A percentile compares a stretch with the other conserved stretches of the same genome.
These are phyloP conservation scores for Phyllotreta cruciferae DNA, from an alignment of 2,888 invertebrate genomes.

Conservation along the genomic window DNA sequence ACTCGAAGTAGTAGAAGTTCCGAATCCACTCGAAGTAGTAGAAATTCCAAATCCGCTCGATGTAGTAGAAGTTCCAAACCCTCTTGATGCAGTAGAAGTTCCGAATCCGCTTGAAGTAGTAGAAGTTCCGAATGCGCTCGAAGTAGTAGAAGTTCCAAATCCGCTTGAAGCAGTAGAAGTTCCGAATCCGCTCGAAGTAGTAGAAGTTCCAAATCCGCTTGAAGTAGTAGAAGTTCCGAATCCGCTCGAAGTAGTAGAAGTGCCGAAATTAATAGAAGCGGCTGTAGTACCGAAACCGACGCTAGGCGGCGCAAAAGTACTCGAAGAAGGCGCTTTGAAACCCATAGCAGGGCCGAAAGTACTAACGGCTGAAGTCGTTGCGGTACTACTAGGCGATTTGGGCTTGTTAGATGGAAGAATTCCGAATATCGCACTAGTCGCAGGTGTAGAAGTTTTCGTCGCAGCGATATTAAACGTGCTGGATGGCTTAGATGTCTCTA, in stretches of 20 bases:
- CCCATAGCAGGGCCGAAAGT: conserved; percentile 7
- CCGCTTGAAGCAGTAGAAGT: too few species aligned
- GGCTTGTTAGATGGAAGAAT: neutral
- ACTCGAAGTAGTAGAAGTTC: too few species aligned
- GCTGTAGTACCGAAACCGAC: conserved; percentile 18
- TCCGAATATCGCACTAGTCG: neutral
- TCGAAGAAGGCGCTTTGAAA: conserved; percentile 6
- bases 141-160: too few species aligned
- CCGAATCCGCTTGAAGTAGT: too few species aligned
- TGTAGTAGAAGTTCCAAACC: too few species aligned
- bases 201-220: too few species aligned
- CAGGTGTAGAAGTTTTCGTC: neutral
- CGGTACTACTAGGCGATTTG: neutral
- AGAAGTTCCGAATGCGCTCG: too few species aligned
- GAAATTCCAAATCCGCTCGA: too few species aligned
- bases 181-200: too few species aligned
- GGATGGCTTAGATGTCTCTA: conserved; percentile 14
- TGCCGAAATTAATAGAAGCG: conserved; percentile 9
- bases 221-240: too few species aligned
- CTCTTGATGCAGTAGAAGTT: too few species aligned
- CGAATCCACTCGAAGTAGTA: too few species aligned
- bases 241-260: neutral
- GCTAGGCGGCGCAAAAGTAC: neutral
- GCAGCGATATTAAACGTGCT: neutral
- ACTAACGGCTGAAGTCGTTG: conserved; percentile 22